Evolutionary conservation across 2,113 vertebrate genomes (phyloP).

Genomic region (Varanus salvator): DNA sequence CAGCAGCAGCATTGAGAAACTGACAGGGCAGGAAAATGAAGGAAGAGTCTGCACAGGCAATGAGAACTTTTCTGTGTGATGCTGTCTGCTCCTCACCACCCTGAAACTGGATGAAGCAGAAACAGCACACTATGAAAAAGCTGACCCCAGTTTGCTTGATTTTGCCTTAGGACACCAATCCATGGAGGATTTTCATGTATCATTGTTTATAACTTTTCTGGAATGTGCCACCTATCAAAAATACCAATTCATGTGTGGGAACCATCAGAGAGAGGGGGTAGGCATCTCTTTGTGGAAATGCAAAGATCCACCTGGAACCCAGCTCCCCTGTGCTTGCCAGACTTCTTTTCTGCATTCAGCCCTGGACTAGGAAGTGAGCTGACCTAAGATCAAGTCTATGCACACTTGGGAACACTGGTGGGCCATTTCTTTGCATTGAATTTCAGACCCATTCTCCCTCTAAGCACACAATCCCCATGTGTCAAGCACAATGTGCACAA

Average conservation of each 20-base stretch:
- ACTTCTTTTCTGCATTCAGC: too few species aligned
- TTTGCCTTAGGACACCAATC: neutral
- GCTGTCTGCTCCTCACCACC: neutral
- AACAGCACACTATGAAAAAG: too few species aligned
- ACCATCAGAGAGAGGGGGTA: neutral
- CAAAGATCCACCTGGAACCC: too few species aligned
- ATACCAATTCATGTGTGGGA: neutral
- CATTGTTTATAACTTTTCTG: neutral
- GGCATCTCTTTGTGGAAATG: neutral
- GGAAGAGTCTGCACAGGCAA: neutral
- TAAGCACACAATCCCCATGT: too few species aligned
- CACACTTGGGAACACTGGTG: too few species aligned
- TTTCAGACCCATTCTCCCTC: too few species aligned
- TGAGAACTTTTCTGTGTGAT: neutral
- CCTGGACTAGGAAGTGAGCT: too few species aligned
- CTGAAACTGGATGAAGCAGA: neutral
- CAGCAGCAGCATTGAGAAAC: conserved; percentile 1
- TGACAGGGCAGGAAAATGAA: neutral
- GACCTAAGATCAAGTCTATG: too few species aligned
- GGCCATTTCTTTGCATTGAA: too few species aligned
- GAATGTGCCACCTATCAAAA: neutral
- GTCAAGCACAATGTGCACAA: too few species aligned
- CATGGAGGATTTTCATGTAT: neutral
- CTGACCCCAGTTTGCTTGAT: too few species aligned
- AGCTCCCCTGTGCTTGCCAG: too few species aligned